Evolutionary conservation across 2,888 invertebrate species (phyloP).

Genomic region (Ecliptopera silaceata): DNA sequence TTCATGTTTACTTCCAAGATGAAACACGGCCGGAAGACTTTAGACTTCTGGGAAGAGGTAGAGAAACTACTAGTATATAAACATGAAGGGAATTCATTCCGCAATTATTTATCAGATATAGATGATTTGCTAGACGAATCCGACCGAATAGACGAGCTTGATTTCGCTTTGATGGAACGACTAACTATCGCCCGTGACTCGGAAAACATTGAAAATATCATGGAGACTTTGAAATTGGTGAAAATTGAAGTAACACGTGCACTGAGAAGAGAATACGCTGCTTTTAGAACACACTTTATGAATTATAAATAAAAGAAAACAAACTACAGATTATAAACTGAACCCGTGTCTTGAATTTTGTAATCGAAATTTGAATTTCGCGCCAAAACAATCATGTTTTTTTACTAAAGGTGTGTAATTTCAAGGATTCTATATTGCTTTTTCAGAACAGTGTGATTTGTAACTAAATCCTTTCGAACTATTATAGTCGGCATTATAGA

Average conservation of each 20-base stretch:
- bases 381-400: too few species aligned
- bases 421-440: too few species aligned
- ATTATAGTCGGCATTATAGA: too few species aligned
- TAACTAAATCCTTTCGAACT: too few species aligned
- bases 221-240: slow-evolving; percentile 59
- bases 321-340: slow-evolving; percentile 12
- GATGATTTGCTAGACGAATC: slow-evolving; percentile 66
- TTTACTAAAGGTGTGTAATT: too few species aligned
- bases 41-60: slow-evolving; percentile 72
- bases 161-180: slow-evolving; percentile 71
- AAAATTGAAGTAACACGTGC: slow-evolving; percentile 71
- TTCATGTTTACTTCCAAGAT: slow-evolving; percentile 74
- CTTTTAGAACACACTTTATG: slow-evolving; percentile 66
- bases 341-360: slow-evolving; percentile 45
- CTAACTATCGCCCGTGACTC: slow-evolving; percentile 60
- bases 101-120: slow-evolving; percentile 58
- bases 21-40: slow-evolving; percentile 61
- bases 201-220: slow-evolving; percentile 62
- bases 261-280: slow-evolving; percentile 66
- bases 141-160: slow-evolving; percentile 70
- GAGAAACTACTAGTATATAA: slow-evolving; percentile 64
- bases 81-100: slow-evolving; percentile 60
- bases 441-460: too few species aligned
- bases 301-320: slow-evolving; percentile 43
- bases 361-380: neutral